Evolutionary conservation across 2,888 invertebrate genomes (phyloP).

Genomic region (Dastarcus helophoroides): DNA sequence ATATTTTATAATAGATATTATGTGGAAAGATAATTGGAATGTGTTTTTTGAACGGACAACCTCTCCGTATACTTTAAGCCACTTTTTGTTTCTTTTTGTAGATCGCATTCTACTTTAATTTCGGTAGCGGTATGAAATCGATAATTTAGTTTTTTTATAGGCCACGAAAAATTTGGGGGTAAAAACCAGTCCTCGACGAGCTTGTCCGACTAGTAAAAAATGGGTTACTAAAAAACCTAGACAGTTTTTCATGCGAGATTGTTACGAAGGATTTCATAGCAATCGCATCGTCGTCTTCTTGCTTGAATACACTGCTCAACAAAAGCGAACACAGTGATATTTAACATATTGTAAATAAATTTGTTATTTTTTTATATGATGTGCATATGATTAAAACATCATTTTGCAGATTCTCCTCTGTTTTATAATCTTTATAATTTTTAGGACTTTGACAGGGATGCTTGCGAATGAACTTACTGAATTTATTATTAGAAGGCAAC

Average conservation of each 20-base stretch:
- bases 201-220: conserved; percentile 27
- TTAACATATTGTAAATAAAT: too few species aligned
- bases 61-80: conserved; percentile 6
- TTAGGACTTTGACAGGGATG: too few species aligned
- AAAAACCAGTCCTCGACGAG: conserved; percentile 36
- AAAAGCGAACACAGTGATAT: too few species aligned
- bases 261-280: too few species aligned
- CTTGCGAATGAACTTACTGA: too few species aligned
- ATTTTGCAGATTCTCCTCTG: too few species aligned
- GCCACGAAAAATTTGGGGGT: conserved; percentile 29
- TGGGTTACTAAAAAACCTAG: conserved; percentile 31
- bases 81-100: conserved; percentile 9
- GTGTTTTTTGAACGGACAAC: conserved; percentile 9
- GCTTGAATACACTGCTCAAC: too few species aligned
- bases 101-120: conserved; percentile 27
- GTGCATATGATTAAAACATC: too few species aligned
- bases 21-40: conserved; percentile 11
- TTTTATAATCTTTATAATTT: too few species aligned
- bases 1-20: conserved; percentile 11
- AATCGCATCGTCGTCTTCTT: too few species aligned
- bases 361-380: too few species aligned
- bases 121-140: conserved; percentile 29
- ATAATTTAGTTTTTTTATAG: conserved; percentile 30
- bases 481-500: too few species aligned
- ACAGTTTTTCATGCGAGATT: conserved; percentile 30